Conservation (phyloP, 2,797 vertebrate species). For the Mycteria americana region DNA sequence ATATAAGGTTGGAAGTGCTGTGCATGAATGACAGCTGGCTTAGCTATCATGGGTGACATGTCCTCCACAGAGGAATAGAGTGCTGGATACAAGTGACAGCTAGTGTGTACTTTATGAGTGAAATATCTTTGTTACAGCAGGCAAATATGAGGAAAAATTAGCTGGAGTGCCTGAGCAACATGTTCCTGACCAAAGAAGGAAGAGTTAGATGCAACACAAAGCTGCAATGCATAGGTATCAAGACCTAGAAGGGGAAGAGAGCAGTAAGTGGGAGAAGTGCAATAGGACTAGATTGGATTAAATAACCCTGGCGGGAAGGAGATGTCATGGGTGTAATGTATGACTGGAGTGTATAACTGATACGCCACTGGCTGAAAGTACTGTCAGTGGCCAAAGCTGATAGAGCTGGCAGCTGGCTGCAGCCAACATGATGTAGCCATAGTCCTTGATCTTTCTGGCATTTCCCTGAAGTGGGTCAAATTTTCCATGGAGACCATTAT, state of each 20-base stretch:
- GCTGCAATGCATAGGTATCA: background rate
- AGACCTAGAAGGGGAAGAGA: background rate
- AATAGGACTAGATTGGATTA: background rate
- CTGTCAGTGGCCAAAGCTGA: background rate
- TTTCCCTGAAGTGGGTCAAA: background rate
- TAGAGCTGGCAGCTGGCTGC: background rate
- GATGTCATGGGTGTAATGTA: background rate
- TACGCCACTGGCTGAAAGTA: background rate
- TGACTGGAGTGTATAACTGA: background rate
- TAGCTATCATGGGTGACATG: constrained; percentile 61
- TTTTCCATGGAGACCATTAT: background rate
- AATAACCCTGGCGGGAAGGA: background rate
- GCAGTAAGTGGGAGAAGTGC: background rate
- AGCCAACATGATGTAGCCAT: background rate
- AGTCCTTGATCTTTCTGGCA: background rate
- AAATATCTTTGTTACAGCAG: constrained; percentile 39
- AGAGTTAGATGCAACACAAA: background rate
- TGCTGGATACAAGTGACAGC: constrained; percentile 59
- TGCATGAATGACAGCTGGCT: constrained; percentile 66
- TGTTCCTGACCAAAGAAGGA: constrained; percentile 46
- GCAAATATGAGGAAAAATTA: constrained; percentile 52
- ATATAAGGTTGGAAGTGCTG: constrained; percentile 45
- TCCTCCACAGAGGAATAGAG: constrained; percentile 62
- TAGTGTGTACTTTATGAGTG: constrained; percentile 53
- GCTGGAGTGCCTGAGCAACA: background rate